Percentiles rank a stretch among this genome's conserved stretches.
phyloP scores from a whole-genome alignment of 1,140 invertebrate species.

The Andrena cerasifolii region DNA sequence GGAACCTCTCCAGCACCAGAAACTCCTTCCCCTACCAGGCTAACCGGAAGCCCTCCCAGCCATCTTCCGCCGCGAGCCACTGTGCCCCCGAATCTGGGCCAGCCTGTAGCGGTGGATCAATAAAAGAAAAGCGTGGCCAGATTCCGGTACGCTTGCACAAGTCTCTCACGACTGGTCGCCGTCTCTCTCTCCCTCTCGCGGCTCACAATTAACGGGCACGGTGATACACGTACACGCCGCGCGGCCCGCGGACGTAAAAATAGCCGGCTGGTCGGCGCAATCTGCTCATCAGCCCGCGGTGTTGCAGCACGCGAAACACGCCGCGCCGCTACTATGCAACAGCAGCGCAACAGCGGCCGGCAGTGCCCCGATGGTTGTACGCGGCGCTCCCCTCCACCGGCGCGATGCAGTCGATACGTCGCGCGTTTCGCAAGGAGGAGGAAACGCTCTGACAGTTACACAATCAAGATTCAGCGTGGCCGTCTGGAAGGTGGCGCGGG shows the following conservation, averaged over 20 bases:
- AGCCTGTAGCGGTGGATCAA: slow-evolving; percentile 25
- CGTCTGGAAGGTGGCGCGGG: slow-evolving; percentile 10
- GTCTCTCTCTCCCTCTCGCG: background rate
- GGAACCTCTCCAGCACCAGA: too few relatives aligned
- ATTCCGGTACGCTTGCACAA: slow-evolving; percentile 13
- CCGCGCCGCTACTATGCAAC: slow-evolving; percentile 8
- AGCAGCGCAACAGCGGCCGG: too few relatives aligned
- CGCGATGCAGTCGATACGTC: slow-evolving; percentile 46
- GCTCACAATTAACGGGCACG: background rate
- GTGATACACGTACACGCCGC: too few relatives aligned
- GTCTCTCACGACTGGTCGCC: slow-evolving; percentile 19
- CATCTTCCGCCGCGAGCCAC: too few relatives aligned
- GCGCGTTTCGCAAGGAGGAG: slow-evolving; percentile 55
- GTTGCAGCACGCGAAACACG: slow-evolving; percentile 3
- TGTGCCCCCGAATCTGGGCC: background rate
- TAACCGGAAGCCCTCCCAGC: too few relatives aligned
- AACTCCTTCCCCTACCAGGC: too few relatives aligned
- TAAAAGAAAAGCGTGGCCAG: background rate
- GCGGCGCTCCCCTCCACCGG: background rate
- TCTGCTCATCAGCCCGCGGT: background rate
- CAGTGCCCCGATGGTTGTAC: background rate
- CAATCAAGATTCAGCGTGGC: slow-evolving; percentile 62
- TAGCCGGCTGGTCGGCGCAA: slow-evolving; percentile 6
- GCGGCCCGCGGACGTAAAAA: slow-evolving; percentile 1
- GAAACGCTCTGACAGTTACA: slow-evolving; percentile 68